These are phyloP conservation scores for Leptatherina wallacei DNA, from an alignment of 2,797 vertebrate genomes.

Conservation along the genomic window DNA sequence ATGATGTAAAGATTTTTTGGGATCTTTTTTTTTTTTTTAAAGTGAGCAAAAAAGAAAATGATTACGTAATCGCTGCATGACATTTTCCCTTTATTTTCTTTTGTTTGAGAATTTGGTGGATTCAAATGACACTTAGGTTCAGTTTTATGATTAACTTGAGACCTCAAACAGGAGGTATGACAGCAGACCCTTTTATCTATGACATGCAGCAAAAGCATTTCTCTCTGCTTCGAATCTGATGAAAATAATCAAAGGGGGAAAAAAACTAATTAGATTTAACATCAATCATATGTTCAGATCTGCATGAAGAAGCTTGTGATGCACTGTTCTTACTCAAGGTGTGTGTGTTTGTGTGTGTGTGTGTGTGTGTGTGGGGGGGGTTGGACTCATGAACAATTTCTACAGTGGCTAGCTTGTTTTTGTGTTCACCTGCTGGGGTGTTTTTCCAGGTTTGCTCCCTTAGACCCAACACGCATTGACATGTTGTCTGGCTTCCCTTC, in stretches of 20 bases:
- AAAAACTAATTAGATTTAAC: slow-evolving; percentile 11
- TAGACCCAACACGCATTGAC: slow-evolving; percentile 55
- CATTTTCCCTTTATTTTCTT: slow-evolving; percentile 9
- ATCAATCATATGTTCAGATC: slow-evolving; percentile 11
- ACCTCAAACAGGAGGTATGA: slow-evolving; percentile 28
- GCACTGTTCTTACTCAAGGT: slow-evolving; percentile 9
- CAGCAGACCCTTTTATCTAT: slow-evolving; percentile 2
- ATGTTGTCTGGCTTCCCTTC: slow-evolving; percentile 55
- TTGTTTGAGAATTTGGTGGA: background rate
- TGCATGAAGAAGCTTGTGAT: background rate
- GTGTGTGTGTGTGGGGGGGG: no score
- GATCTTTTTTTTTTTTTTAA: slow-evolving; percentile 1
- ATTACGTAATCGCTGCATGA: background rate
- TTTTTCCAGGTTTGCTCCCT: slow-evolving; percentile 48
- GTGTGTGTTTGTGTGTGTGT: background rate
- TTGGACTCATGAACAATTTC: background rate
- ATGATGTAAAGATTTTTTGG: background rate
- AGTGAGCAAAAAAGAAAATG: background rate
- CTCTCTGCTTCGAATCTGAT: slow-evolving; percentile 3
- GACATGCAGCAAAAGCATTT: slow-evolving; percentile 3
- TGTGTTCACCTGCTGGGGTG: slow-evolving; percentile 34
- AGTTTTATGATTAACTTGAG: slow-evolving; percentile 1
- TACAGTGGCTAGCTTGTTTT: slow-evolving; percentile 37
- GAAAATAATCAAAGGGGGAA: slow-evolving; percentile 9
- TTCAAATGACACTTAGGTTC: slow-evolving; percentile 1